These are phyloP conservation scores for Elymnias hypermnestra DNA, from an alignment of 1,140 invertebrate genomes.

Conservation along the genomic window DNA sequence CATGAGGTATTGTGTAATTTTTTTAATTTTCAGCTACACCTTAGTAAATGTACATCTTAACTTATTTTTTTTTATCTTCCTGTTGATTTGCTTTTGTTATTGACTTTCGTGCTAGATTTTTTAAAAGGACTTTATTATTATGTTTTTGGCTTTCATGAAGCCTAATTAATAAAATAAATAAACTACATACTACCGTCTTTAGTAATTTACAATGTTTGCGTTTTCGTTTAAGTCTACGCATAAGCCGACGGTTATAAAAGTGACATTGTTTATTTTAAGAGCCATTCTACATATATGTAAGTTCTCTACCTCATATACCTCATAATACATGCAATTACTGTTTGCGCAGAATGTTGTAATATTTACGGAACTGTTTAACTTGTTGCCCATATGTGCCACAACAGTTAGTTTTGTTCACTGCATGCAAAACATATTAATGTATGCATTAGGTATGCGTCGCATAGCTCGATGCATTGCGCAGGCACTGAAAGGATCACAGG, in stretches of 20 bases:
- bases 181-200: too few species aligned
- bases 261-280: constrained; percentile 7
- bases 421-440: constrained; percentile 34
- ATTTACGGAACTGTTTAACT: constrained; percentile 21
- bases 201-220: too few species aligned
- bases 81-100: too few species aligned
- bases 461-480: constrained; percentile 29
- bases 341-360: constrained; percentile 19
- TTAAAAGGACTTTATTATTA: too few species aligned
- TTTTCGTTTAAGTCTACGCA: not conserved
- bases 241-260: constrained; percentile 4
- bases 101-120: too few species aligned
- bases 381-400: constrained; percentile 12
- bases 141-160: too few species aligned
- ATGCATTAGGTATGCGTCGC: constrained; percentile 53
- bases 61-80: too few species aligned
- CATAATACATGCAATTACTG: constrained; percentile 18
- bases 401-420: constrained; percentile 51
- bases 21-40: too few species aligned
- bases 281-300: not conserved
- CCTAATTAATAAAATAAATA: too few species aligned
- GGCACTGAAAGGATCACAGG: constrained; percentile 43
- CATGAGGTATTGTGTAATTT: too few species aligned
- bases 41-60: too few species aligned
- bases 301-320: constrained; percentile 12